These are phyloP conservation scores for Trachelus tabidus DNA, from an alignment of 2,888 invertebrate species.

Conservation along the genomic window DNA sequence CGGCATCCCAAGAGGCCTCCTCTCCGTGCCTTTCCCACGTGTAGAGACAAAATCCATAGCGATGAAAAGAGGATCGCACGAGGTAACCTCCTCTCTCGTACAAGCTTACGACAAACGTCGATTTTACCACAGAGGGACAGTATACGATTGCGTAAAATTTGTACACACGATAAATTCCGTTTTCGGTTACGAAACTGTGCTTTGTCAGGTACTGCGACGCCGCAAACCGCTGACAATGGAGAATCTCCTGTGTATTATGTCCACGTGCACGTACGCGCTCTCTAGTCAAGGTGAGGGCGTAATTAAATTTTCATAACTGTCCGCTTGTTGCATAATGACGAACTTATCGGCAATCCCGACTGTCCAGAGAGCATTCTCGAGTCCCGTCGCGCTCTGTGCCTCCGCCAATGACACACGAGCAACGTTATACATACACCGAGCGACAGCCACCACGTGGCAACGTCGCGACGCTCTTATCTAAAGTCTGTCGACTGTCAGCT, in stretches of 20 bases:
- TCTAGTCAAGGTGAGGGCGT: conserved; percentile 45
- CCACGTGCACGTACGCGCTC: conserved; percentile 14
- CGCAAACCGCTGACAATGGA: conserved; percentile 35
- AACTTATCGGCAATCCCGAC: background rate
- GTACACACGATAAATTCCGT: conserved; percentile 36
- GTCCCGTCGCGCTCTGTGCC: background rate
- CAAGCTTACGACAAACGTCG: background rate
- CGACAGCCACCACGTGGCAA: conserved; percentile 17
- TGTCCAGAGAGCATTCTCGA: background rate
- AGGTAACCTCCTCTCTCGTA: background rate
- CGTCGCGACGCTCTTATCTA: conserved; percentile 9
- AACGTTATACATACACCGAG: background rate
- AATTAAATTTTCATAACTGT: conserved; percentile 55
- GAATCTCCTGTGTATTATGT: conserved; percentile 42
- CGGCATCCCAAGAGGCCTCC: background rate
- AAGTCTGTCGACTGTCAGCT: conserved; percentile 22
- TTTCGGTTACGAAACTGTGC: conserved; percentile 41
- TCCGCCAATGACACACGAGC: background rate
- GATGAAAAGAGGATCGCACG: background rate
- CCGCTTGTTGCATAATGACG: conserved; percentile 42
- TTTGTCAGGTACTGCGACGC: conserved; percentile 9
- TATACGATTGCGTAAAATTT: conserved; percentile 4
- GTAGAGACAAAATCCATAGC: background rate
- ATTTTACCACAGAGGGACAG: background rate
- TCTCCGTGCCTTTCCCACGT: background rate